A percentile compares a stretch with the other conserved stretches of the same genome.
Evolutionary conservation across 2,888 invertebrate genomes (phyloP).

Genomic region (Hedychridium roseum): DNA sequence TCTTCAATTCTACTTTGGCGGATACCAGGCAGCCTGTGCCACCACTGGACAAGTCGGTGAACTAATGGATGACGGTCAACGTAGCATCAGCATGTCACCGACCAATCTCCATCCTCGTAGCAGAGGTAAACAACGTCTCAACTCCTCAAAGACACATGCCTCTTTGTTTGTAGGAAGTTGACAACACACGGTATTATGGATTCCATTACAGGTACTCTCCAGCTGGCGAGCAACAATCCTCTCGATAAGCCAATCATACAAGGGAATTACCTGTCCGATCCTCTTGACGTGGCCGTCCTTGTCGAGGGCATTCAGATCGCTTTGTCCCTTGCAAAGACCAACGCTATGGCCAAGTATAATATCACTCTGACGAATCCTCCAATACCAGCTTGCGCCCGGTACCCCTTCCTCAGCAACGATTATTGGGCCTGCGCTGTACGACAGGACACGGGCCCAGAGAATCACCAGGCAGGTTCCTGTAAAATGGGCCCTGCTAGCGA

Average conservation of each 20-base stretch:
- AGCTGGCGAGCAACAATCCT: conserved; percentile 74
- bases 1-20: conserved; percentile 74
- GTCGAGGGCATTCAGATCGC: conserved; percentile 72
- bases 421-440: conserved; percentile 79
- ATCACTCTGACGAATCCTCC: conserved; percentile 45
- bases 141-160: background rate
- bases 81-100: conserved; percentile 67
- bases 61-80: conserved; percentile 46
- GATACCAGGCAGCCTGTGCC: conserved; percentile 72
- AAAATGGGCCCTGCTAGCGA: conserved; percentile 82
- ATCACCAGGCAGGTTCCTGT: conserved; percentile 83
- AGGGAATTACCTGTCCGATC: conserved; percentile 78
- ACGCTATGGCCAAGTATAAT: conserved; percentile 59
- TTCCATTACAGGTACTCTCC: conserved; percentile 47
- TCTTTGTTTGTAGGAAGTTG: background rate
- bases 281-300: conserved; percentile 71
- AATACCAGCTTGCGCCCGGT: conserved; percentile 45
- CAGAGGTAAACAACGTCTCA: conserved; percentile 63
- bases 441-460: conserved; percentile 79
- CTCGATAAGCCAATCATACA: conserved; percentile 75
- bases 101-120: conserved; percentile 74
- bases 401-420: conserved; percentile 69
- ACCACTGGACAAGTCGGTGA: conserved; percentile 63
- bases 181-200: no score
- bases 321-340: conserved; percentile 69